Evolutionary conservation across 2,888 invertebrate genomes (phyloP), one percentile per base, ranked within the genome.

Genomic region (Cheilosia pagana): DNA sequence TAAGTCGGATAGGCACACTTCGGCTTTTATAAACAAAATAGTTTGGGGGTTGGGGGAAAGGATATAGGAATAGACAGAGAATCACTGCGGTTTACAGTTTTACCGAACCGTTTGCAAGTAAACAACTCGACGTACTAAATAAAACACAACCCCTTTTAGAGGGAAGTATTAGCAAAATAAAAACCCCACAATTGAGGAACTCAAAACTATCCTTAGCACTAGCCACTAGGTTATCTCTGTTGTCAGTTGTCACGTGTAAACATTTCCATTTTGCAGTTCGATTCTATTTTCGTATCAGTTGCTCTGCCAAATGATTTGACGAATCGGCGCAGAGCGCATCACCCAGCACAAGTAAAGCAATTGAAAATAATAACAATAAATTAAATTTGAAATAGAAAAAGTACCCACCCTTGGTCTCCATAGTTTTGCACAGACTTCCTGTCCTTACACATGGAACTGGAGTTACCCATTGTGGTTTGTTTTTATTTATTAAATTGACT

Each of bases 371-470:
- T 7, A 50, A 21, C 6, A 35, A 12, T 12, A 16, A 23, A 53
- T 48, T 70, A 57, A 23, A 60, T 43, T 41, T 21, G n/a, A 14
- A 1, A 25, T 14, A 23, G 1, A n/a, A 6, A 7, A 1, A 43
- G 12, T 48, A 90, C 88, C 8, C 74, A 91, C 91, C 90, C 89
- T 86, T 89, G 89, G 85, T 89, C 90, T 76, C 90, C 89, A 10
- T 87, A 89, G 77, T 87, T 87, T 48, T 89, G 89, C 78, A 89
- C 86, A 39, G 90, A 89, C 83, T 90, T 90, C 74, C 89, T 89
- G 87, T 92, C 91, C 39, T 90, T 88, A 81, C 92, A 92, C 77
- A 92, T 88, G 62, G 91, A 91, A 86, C 91, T 90, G 28, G 91
- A 90, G 87, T 91, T 92, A 39, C 91, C 91, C 91, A 92, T 91